Percentiles rank a stretch among this genome's conserved stretches.
Evolutionary conservation across 92 coral and sea anemone species (phyloP).

Genomic region (Ricordea florida): DNA sequence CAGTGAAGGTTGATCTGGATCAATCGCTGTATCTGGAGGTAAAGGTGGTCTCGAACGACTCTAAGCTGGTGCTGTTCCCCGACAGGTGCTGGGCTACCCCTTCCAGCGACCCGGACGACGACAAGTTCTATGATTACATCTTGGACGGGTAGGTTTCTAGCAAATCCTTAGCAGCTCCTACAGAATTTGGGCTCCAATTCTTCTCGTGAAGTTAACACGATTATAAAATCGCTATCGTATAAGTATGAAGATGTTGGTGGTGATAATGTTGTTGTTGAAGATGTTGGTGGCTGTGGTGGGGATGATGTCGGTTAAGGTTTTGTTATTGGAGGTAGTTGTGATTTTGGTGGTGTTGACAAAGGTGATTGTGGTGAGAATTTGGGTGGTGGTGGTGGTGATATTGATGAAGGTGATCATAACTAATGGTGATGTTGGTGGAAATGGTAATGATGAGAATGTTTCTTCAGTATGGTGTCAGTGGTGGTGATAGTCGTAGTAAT

Average conservation of each 20-base stretch:
- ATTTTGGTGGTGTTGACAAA: not conserved
- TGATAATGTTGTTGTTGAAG: not conserved
- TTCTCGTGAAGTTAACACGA: no score
- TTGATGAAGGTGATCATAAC: not conserved
- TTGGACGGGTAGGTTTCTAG: conserved; percentile 50
- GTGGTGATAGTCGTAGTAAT: no score
- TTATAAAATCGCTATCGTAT: no score
- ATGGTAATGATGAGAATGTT: not conserved
- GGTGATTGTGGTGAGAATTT: not conserved
- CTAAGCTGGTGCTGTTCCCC: conserved; percentile 67
- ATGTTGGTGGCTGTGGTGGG: not conserved
- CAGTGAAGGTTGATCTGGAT: conserved; percentile 44
- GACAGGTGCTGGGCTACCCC: conserved; percentile 76
- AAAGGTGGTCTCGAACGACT: conserved; percentile 65
- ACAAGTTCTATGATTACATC: conserved; percentile 10
- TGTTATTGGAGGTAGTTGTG: not conserved
- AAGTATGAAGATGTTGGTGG: not conserved
- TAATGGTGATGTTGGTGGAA: no score
- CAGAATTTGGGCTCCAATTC: no score
- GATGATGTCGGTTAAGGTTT: not conserved
- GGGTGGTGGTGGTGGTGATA: not conserved
- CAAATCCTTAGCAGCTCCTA: no score
- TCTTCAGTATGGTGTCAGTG: no score
- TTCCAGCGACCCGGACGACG: conserved; percentile 17
- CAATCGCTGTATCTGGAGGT: conserved; percentile 37